Percentiles rank a stretch among this genome's conserved stretches.
Conservation (phyloP, 1,140 invertebrate genomes). For the Scaptomyza graminum region DNA sequence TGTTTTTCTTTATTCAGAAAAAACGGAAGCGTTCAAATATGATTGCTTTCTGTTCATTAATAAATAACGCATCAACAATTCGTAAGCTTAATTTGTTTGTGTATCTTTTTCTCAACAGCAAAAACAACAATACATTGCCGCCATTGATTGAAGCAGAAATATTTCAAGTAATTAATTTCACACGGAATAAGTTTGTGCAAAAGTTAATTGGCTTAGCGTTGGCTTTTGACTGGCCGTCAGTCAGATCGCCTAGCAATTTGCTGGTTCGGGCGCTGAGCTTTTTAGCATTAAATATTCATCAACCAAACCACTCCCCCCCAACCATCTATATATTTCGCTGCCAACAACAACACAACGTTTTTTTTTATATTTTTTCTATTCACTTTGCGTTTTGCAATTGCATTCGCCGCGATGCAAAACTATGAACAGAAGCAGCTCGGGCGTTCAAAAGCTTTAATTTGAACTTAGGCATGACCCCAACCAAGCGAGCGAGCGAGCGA, state of each 20-base stretch:
- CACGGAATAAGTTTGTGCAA: constrained; percentile 76
- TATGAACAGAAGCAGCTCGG: constrained; percentile 10
- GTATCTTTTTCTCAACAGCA: constrained; percentile 17
- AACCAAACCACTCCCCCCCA: too few relatives aligned
- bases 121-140: constrained; percentile 5
- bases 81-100: constrained; percentile 59
- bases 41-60: constrained; percentile 37
- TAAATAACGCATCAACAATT: constrained; percentile 51
- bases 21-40: background rate
- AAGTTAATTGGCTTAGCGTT: constrained; percentile 71
- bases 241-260: background rate
- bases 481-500: constrained; percentile 6
- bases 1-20: constrained; percentile 6
- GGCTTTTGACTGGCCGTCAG: constrained; percentile 60
- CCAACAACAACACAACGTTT: background rate
- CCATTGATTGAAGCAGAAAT: constrained; percentile 50
- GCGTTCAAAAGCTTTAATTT: constrained; percentile 34
- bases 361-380: constrained; percentile 33
- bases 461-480: constrained; percentile 53
- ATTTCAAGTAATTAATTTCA: constrained; percentile 71
- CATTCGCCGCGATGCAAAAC: constrained; percentile 11
- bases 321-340: background rate
- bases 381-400: constrained; percentile 39
- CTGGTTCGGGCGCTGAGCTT: constrained; percentile 20
- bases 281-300: constrained; percentile 55